These are phyloP conservation scores for Pectinophora gossypiella DNA, from an alignment of 1,140 invertebrate genomes.

Conservation along the genomic window DNA sequence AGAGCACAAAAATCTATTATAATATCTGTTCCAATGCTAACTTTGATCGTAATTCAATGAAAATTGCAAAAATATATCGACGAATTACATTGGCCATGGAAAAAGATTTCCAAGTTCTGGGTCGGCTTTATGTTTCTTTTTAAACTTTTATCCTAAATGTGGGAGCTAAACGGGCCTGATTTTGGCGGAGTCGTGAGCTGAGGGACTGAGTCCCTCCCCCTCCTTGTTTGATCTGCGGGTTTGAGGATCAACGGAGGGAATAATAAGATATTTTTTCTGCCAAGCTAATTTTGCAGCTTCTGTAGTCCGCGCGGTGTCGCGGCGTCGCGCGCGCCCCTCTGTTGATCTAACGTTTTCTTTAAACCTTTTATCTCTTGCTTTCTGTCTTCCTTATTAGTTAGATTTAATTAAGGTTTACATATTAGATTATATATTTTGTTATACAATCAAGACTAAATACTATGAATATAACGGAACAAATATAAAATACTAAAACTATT, in stretches of 20 bases:
- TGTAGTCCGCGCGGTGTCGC: not conserved
- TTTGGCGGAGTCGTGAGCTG: not conserved
- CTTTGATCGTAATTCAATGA: not conserved
- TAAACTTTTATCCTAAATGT: no score
- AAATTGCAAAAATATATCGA: not conserved
- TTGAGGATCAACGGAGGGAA: not conserved
- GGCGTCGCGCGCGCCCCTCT: not conserved
- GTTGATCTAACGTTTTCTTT: not conserved
- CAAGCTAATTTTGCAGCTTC: conserved; percentile 1
- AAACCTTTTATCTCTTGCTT: not conserved
- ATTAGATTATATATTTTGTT: not conserved
- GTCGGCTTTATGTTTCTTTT: not conserved
- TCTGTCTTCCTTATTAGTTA: no score
- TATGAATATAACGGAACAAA: not conserved
- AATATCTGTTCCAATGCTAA: no score
- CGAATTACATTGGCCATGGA: not conserved
- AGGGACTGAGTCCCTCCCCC: no score
- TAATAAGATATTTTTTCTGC: conserved; percentile 3
- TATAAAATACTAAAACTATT: not conserved
- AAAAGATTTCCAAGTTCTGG: not conserved
- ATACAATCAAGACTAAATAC: not conserved
- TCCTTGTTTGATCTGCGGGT: not conserved
- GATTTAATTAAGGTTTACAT: no score
- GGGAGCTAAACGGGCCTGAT: no score
- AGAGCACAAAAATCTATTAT: no score